Conservation (phyloP, 2,888 invertebrate genomes). For the Amphipyra tragopoginis region DNA sequence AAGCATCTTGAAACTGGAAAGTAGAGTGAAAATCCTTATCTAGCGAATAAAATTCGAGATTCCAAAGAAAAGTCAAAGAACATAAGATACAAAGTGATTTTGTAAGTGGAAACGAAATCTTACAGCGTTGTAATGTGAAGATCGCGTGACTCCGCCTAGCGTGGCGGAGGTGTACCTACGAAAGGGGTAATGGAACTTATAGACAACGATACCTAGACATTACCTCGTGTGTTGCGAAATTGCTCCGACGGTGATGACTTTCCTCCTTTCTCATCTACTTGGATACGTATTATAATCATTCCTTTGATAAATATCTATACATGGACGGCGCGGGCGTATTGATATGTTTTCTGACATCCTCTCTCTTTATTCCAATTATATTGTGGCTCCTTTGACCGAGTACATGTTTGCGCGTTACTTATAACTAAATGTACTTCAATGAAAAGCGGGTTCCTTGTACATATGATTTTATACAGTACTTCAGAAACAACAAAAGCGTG, state of each 20-base stretch:
- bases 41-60: constrained; percentile 56
- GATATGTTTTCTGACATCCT: no score
- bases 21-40: constrained; percentile 44
- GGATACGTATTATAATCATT: background rate
- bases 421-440: no score
- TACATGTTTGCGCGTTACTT: background rate
- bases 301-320: background rate
- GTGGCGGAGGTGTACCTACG: constrained; percentile 69
- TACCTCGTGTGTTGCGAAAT: constrained; percentile 48
- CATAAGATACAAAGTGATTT: constrained; percentile 85
- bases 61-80: constrained; percentile 67
- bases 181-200: constrained; percentile 75
- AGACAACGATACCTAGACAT: constrained; percentile 65
- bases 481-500: background rate
- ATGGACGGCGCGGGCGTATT: background rate
- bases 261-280: constrained; percentile 23
- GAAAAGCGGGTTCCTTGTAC: no score
- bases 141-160: constrained; percentile 82
- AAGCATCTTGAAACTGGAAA: constrained; percentile 51
- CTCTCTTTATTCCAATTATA: background rate
- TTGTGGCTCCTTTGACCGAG: background rate
- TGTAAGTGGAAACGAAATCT: constrained; percentile 87
- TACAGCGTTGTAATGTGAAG: constrained; percentile 80
- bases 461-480: no score
- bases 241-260: constrained; percentile 48